A percentile compares a stretch with the other conserved stretches of the same genome.
These are phyloP conservation scores for Hofmannophila pseudospretella DNA, from an alignment of 2,888 invertebrate species.

Conservation along the genomic window DNA sequence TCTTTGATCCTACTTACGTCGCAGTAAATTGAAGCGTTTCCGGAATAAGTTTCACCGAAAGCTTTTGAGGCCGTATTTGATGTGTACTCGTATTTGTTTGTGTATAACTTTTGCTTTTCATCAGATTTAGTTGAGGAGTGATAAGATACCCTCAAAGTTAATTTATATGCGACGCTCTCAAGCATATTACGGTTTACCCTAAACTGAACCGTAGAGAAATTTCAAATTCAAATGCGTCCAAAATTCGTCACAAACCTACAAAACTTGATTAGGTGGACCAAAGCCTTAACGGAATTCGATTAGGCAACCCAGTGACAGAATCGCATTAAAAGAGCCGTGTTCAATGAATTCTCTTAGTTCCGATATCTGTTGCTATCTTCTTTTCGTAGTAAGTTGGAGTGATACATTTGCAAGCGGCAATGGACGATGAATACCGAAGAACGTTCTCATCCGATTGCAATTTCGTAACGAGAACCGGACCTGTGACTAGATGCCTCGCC, in stretches of 20 bases:
- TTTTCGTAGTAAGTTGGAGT: not conserved
- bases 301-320: slow-evolving; percentile 17
- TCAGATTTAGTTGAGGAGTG: too few relatives aligned
- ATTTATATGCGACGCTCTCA: not conserved
- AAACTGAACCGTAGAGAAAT: slow-evolving; percentile 16
- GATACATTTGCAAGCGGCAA: not conserved
- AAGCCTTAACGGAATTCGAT: slow-evolving; percentile 37
- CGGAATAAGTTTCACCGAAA: too few relatives aligned
- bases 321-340: not conserved
- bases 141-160: not conserved
- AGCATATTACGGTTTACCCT: slow-evolving; percentile 6
- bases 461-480: not conserved
- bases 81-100: too few relatives aligned
- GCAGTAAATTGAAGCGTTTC: too few relatives aligned
- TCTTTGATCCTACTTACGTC: too few relatives aligned
- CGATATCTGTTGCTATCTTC: not conserved
- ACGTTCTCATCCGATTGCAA: not conserved
- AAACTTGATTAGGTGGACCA: slow-evolving; percentile 35
- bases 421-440: slow-evolving; percentile 1
- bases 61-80: too few relatives aligned
- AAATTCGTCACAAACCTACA: slow-evolving; percentile 20
- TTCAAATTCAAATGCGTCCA: slow-evolving; percentile 18
- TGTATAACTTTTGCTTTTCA: too few relatives aligned
- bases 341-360: not conserved
- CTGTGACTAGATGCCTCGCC: not conserved